Percentiles rank a stretch among this genome's conserved stretches.
Conservation (phyloP, 2,888 invertebrate genomes). For the Mamestra brassicae region DNA sequence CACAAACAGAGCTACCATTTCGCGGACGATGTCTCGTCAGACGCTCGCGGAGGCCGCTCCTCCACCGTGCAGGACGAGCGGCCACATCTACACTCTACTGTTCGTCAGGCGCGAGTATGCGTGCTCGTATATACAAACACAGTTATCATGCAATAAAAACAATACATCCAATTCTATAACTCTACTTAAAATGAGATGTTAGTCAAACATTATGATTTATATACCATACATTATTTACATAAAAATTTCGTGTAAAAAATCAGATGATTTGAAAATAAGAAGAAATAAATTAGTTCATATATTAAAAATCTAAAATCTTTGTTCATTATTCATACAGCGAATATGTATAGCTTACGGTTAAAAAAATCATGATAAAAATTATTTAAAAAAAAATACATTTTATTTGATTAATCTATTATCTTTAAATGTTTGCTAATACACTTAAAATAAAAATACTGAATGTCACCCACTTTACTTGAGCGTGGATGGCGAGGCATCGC, state of each 20-base stretch:
- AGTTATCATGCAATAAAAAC: slow-evolving; percentile 35
- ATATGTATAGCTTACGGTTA: slow-evolving; percentile 47
- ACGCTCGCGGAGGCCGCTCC: background rate
- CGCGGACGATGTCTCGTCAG: background rate
- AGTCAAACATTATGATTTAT: slow-evolving; percentile 52
- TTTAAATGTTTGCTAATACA: slow-evolving; percentile 41
- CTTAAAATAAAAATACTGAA: slow-evolving; percentile 56
- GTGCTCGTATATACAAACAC: slow-evolving; percentile 16
- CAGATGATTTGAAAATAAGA: slow-evolving; percentile 46
- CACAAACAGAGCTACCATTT: slow-evolving; percentile 22
- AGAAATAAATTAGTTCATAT: slow-evolving; percentile 52
- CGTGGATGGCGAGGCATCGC: background rate
- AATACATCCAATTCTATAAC: slow-evolving; percentile 55
- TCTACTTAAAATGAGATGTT: slow-evolving; percentile 66
- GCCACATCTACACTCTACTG: background rate
- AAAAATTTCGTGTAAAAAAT: slow-evolving; percentile 47
- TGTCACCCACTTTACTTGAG: slow-evolving; percentile 29
- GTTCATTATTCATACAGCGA: slow-evolving; percentile 48
- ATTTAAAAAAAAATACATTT: slow-evolving; percentile 41
- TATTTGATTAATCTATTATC: slow-evolving; percentile 46
- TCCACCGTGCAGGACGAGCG: background rate
- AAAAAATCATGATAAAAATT: slow-evolving; percentile 43
- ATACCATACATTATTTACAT: slow-evolving; percentile 64
- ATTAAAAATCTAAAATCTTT: slow-evolving; percentile 53
- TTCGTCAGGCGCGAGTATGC: background rate